Percentiles rank a stretch among this genome's conserved stretches.
Conservation (phyloP, 1,140 invertebrate genomes). For the Polypedilum vanderplanki region DNA sequence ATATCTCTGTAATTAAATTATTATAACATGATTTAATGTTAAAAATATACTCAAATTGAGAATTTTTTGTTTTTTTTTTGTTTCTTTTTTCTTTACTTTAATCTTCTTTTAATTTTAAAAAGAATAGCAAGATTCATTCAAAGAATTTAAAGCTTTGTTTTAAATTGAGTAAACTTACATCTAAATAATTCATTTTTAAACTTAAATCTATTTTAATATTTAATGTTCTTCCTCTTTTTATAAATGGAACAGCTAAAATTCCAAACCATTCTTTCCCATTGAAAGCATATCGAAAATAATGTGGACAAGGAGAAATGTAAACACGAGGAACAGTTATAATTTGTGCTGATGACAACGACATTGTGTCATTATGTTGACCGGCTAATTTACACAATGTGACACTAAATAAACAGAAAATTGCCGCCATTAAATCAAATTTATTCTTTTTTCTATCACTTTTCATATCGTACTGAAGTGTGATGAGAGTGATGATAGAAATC, state of each 20-base stretch:
- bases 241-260: not conserved
- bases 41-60: not conserved
- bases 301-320: not conserved
- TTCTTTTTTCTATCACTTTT: not conserved
- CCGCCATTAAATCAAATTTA: not conserved
- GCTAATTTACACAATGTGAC: conserved; percentile 5
- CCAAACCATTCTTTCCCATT: conserved; percentile 19
- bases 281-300: not conserved
- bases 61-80: too few species aligned
- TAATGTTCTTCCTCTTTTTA: not conserved
- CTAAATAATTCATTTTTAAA: not conserved
- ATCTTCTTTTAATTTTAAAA: not conserved
- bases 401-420: conserved; percentile 7
- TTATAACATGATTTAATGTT: not conserved
- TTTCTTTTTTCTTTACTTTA: too few species aligned
- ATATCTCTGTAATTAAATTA: conserved; percentile 34
- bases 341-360: not conserved
- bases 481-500: not conserved
- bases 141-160: not conserved
- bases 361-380: not conserved
- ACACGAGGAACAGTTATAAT: not conserved
- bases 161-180: not conserved
- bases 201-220: not conserved
- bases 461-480: not conserved
- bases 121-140: not conserved